Evolutionary conservation across 2,113 vertebrate genomes (phyloP), one percentile per base, ranked within the genome.

Genomic region (Megalops atlanticus): DNA sequence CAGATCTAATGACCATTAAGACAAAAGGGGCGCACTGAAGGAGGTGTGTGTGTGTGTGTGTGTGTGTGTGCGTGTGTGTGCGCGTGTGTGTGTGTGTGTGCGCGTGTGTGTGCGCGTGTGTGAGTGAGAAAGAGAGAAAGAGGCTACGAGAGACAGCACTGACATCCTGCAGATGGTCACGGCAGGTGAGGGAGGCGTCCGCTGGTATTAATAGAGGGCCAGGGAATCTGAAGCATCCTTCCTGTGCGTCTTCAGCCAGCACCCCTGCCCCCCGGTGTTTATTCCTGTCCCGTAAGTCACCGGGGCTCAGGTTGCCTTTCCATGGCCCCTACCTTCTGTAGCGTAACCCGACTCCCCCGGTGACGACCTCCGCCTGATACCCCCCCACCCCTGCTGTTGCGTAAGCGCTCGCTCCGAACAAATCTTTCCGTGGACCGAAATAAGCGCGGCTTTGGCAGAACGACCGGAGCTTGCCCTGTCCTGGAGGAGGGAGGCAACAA

Each of bases 241-340:
- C 80, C 47, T 38, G 52, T 27, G 33, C 70, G 52, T 84, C 74
- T 78, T 76, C 21, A 71, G 58, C 73, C 78, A 77, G 58, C 58
- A 2, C 49, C 18, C 18, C 49, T 21, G 7, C 49, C 77, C 80
- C 83, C 84, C 69, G 35, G 70, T 77, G 82, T 43, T 45, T 86
- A 86, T 89, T 87, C 79, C 73, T 47, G 80, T 76, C 81, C 69
- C 40, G 74, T 76, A 84, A 83, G 82, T 81, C 83, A 85, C 52
- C 27, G 54, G 54, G 45, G 76, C 76, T 84, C 68, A 33, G 77
- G 81, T 83, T 86, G 76, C 84, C 78, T 78, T 80, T 72, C 76
- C 41, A 74, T 81, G 78, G 49, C 36, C 45, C 39, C 54, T 15
- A 75, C 80, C 82, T 72, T 74, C 78, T 35, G 70, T 41, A 70